These are phyloP conservation scores for Columba livia DNA, from an alignment of 2,113 vertebrate genomes.

Conservation along the genomic window DNA sequence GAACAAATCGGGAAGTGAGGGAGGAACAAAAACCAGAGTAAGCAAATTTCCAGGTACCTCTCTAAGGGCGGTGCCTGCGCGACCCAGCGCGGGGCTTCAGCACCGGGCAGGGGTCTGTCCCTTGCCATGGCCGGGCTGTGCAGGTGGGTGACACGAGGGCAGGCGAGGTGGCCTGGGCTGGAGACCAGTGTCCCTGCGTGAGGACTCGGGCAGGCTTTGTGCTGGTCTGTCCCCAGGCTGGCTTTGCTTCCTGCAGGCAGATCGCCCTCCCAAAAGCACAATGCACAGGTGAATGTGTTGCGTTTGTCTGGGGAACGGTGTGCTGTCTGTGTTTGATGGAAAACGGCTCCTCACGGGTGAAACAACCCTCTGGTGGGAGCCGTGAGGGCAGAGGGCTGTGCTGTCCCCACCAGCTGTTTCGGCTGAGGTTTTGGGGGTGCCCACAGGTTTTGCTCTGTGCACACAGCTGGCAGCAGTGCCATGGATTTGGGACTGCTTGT, in stretches of 20 bases:
- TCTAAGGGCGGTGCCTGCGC: not conserved
- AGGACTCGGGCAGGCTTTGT: not conserved
- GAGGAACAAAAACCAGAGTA: not conserved
- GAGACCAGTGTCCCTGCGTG: not conserved
- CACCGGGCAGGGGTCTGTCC: not conserved
- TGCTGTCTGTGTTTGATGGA: not conserved
- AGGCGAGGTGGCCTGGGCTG: no score
- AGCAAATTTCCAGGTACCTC: not conserved
- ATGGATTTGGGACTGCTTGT: not conserved
- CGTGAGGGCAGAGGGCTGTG: no score
- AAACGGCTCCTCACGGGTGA: fast-evolving
- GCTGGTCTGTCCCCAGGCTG: fast-evolving
- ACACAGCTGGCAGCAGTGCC: not conserved
- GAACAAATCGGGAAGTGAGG: not conserved
- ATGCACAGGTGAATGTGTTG: not conserved
- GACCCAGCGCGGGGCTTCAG: not conserved
- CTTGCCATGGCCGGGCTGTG: not conserved
- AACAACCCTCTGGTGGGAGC: not conserved
- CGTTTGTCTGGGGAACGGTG: not conserved
- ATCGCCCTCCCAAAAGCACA: no score
- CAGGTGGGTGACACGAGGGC: not conserved
- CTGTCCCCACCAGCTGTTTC: not conserved
- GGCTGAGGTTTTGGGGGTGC: not conserved
- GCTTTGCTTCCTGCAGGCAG: not conserved
- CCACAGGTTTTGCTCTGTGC: no score